Evolutionary conservation across 2,888 invertebrate genomes (phyloP), one percentile per base, ranked within the genome.

Genomic region (Salticus scenicus): DNA sequence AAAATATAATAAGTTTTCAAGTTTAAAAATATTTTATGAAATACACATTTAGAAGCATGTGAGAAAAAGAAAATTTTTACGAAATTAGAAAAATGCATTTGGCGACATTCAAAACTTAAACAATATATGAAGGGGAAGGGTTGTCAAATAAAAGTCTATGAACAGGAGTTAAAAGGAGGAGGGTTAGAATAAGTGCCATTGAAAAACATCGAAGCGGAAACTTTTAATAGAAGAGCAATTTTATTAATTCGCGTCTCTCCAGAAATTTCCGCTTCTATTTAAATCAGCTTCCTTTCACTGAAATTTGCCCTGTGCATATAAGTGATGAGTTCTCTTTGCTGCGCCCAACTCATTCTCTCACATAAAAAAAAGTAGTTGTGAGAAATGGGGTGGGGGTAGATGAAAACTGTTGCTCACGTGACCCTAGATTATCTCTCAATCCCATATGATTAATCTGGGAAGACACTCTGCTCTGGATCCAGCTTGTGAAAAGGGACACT

Each of bases 351-450:
- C 42, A 64, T 42, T 41, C 33, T 66, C 66, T 28, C 41, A 28
- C 17, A 30, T 17, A 27, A 57, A 57, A 57, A 57, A n/a, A 24
- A 20, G 17, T 30, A n/a, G n/a, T n/a, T n/a, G 31, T 30, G 67
- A 37, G 33, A 30, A 33, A 67, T 31, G 67, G 12, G 67, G 67
- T n/a, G 37, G 67, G 67, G 20, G 31, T 5, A 47, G 57, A 42
- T 31, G 57, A 41, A 33, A 71, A 42, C 64, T 71, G 71, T 79
- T 71, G 71, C 71, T 77, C 77, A 64, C 78, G 71, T 79, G 78
- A 79, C 71, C 63, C 71, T 17, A 57, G 78, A 79, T 79, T 79
- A 79, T 72, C 78, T 79, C 78, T 71, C 78, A 64, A 79, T 79
- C 78, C 71, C n/a, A 4, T 27, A 57, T 64, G 78, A 79, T 79